These are phyloP conservation scores for Indicator indicator DNA, from an alignment of 2,113 vertebrate species.

Conservation along the genomic window DNA sequence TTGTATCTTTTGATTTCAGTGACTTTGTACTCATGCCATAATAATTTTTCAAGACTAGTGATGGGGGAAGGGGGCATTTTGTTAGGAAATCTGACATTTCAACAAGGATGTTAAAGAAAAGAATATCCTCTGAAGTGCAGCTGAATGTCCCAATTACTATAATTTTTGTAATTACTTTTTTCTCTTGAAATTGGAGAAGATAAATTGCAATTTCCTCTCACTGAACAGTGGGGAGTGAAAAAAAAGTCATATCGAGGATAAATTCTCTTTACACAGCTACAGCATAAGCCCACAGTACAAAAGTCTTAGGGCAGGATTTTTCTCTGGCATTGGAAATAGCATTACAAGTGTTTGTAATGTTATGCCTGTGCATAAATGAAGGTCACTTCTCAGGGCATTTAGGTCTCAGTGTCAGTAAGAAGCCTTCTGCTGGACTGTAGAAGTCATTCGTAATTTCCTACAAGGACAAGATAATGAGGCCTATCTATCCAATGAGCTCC, in stretches of 20 bases:
- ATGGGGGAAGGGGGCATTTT: background rate
- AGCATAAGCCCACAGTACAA: background rate
- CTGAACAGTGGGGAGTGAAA: background rate
- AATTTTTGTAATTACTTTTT: constrained; percentile 22
- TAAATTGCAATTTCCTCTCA: constrained; percentile 9
- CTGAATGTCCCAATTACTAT: constrained; percentile 19
- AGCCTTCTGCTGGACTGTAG: background rate
- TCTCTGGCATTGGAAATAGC: background rate
- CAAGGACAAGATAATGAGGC: constrained; percentile 4
- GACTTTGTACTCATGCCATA: background rate
- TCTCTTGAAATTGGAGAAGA: background rate
- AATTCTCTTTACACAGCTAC: background rate
- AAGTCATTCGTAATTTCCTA: background rate
- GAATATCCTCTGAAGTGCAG: constrained; percentile 10
- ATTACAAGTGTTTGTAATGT: background rate
- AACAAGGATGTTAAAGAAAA: constrained; percentile 1
- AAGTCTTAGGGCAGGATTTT: background rate
- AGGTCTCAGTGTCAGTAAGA: background rate
- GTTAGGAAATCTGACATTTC: background rate
- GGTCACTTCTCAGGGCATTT: background rate
- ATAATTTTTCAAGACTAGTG: background rate
- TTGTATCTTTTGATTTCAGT: constrained; percentile 1
- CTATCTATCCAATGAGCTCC: background rate
- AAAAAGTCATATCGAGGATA: background rate
- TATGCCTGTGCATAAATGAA: background rate